phyloP scores from a whole-genome alignment of 2,113 vertebrate genomes.

The Cheilinus undulatus region DNA sequence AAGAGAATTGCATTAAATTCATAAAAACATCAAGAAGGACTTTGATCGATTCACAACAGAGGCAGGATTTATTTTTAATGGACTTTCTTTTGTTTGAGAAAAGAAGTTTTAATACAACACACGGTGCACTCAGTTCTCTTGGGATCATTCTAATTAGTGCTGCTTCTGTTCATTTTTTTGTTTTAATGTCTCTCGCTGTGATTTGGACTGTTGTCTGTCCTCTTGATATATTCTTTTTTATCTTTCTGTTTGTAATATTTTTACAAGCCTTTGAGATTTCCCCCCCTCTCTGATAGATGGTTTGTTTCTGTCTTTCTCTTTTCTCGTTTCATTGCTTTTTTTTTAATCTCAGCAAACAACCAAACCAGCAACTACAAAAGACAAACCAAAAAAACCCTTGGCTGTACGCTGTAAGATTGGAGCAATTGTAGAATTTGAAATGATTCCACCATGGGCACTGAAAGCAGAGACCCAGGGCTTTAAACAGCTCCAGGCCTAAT shows the following conservation, averaged over 20 bases:
- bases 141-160: constrained; percentile 1
- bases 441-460: constrained; percentile 49
- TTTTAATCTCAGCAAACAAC: constrained; percentile 51
- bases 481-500: constrained; percentile 72
- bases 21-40: background rate
- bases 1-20: constrained; percentile 14
- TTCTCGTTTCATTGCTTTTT: constrained; percentile 31
- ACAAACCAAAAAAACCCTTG: background rate
- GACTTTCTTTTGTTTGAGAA: constrained; percentile 1
- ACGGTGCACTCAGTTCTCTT: background rate
- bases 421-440: constrained; percentile 54
- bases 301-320: constrained; percentile 15
- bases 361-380: constrained; percentile 21
- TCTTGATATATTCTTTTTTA: constrained; percentile 17
- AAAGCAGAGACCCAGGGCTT: constrained; percentile 61
- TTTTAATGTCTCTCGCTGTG: background rate
- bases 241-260: constrained; percentile 24
- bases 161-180: background rate
- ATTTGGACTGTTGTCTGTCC: constrained; percentile 25
- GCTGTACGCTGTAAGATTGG: constrained; percentile 42
- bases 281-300: constrained; percentile 26
- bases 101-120: background rate
- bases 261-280: constrained; percentile 18
- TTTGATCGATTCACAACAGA: background rate
- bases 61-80: background rate